Base-by-base conservation (phyloP, 1,140 invertebrate species). In the Gonatopus flavifemur region DNA sequence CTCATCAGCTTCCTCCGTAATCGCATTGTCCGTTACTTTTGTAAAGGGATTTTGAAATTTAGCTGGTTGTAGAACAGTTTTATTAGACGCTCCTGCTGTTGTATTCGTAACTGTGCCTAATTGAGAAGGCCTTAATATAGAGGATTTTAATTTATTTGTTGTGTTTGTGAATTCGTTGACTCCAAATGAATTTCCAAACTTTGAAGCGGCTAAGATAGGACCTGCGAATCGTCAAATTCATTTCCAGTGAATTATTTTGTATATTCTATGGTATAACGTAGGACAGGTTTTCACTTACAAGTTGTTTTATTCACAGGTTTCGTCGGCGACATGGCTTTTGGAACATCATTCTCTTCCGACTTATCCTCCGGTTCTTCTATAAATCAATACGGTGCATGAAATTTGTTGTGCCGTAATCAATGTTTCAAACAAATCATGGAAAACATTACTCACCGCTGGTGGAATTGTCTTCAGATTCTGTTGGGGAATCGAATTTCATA, bases 21-120 rank as follows among this genome's bases (percentile, higher is more conserved):
- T 7, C 15, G 32, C 18, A 35, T 52, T 53, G 2, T 70, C 59
- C 1, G 33, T 38, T 2, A 55, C 15, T 59, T 77, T 77, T 10
- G 52, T 52, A 33, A 72, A 74, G 1, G 74, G 70, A 58, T 70
- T 77, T 8, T 67, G 60, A 33, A 72, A 67, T 40, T 72, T 73
- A 4, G 69, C 61, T 4, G 72, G 70, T 43, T 72, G 63, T 12
- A 72, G 25, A n/a, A 67, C 48, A 10, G 45, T 53, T 44, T 68
- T 69, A 1, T 60, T 59, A 0, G 52, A 31, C 1, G 62, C 21
- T 8, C 55, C 28, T 51, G 37, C 35, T 52, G 54, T 46, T n/a
- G n/a, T 67, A 19, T 64, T 72, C 3, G 67, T 49, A 5, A 66
- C 38, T 12, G 67, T 36, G 25, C 62, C 62, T 24, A 77, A 48